These are phyloP conservation scores for Heliocidaris tuberculata DNA, from an alignment of 35 echinoderm and acorn worm genomes.

Conservation along the genomic window DNA sequence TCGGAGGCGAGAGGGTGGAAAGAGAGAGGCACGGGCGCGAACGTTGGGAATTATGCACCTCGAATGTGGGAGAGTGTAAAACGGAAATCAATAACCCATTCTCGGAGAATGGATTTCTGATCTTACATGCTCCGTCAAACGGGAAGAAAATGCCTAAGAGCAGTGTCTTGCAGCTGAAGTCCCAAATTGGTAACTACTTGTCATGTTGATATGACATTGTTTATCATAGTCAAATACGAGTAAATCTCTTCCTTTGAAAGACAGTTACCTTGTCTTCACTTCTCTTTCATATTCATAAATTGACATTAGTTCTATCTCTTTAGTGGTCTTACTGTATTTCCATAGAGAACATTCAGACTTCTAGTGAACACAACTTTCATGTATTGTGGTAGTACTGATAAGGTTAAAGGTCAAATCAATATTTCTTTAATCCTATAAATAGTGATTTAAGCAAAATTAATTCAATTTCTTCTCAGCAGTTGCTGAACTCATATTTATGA, in stretches of 20 bases:
- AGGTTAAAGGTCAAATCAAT: no score
- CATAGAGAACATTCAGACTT: no score
- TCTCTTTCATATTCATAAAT: background rate
- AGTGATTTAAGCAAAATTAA: no score
- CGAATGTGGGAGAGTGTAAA: background rate
- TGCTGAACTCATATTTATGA: no score
- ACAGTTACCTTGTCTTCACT: background rate
- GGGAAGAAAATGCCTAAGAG: background rate
- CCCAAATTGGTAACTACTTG: background rate
- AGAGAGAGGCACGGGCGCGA: background rate
- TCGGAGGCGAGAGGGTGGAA: background rate
- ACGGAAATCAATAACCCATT: constrained; percentile 3
- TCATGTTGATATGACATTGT: background rate
- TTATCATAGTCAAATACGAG: background rate
- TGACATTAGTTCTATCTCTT: no score
- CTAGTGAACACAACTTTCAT: no score
- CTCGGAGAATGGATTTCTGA: background rate
- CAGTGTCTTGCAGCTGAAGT: background rate
- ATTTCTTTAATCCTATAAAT: no score
- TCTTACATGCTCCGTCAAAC: background rate
- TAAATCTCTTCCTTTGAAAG: no score
- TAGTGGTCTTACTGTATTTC: no score
- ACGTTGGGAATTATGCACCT: background rate
- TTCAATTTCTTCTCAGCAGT: no score
- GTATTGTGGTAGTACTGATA: no score